These are phyloP conservation scores for Epinotia nisella DNA, from an alignment of 2,888 invertebrate species.

Conservation along the genomic window DNA sequence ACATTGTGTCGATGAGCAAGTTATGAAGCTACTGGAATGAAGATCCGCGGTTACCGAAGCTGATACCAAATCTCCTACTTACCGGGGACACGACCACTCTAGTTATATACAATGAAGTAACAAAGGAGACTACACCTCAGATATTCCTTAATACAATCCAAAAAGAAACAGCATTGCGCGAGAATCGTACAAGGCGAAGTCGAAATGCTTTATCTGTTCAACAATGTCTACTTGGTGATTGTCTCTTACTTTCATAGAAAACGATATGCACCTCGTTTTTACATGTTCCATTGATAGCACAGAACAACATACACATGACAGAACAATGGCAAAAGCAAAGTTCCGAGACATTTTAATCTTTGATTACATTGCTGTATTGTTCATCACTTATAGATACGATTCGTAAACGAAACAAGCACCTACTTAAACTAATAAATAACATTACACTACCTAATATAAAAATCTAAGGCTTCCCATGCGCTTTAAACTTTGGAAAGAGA, in stretches of 20 bases:
- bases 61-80: constrained; percentile 73
- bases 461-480: constrained; percentile 43
- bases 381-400: constrained; percentile 37
- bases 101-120: constrained; percentile 76
- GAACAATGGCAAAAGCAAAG: constrained; percentile 65
- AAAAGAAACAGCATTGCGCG: constrained; percentile 51
- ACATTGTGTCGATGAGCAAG: constrained; percentile 70
- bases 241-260: constrained; percentile 51
- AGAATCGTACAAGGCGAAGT: constrained; percentile 49
- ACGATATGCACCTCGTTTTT: constrained; percentile 46
- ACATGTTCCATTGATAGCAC: constrained; percentile 46
- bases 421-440: constrained; percentile 45
- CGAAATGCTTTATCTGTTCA: constrained; percentile 52
- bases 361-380: constrained; percentile 37
- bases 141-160: constrained; percentile 56
- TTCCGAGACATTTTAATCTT: constrained; percentile 50
- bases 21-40: constrained; percentile 78
- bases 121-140: constrained; percentile 66
- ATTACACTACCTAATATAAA: constrained; percentile 43
- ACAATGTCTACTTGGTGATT: constrained; percentile 75
- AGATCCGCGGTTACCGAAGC: constrained; percentile 70
- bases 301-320: constrained; percentile 52
- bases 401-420: constrained; percentile 44
- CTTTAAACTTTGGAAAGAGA: constrained; percentile 38
- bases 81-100: constrained; percentile 77